Base-by-base conservation (phyloP, 2,888 invertebrate genomes). In the Epinotia demarniana region DNA sequence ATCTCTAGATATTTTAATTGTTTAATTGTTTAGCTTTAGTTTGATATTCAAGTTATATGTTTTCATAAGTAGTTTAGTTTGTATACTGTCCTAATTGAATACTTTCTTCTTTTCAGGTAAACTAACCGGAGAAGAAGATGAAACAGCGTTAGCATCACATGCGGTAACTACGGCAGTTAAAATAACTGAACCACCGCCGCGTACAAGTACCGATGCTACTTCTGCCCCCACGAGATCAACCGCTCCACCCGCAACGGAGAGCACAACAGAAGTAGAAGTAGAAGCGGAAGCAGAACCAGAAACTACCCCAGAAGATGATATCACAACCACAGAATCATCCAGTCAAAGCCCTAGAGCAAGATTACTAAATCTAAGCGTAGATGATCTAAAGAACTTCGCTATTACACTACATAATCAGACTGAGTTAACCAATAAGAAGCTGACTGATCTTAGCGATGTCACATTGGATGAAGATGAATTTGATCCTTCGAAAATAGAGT, bases 391-490 rank as follows among this genome's bases (percentile, higher is more conserved):
- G 81, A 91, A 89, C 53, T 92, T 93, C 69, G 93, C 93, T 0
- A 90, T 91, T 64, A 89, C 89, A 3, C 79, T 92, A 70, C 93
- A 94, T 63, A 93, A 93, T 84, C 89, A 91, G 77, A 87, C 88
- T 2, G 80, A 84, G 78, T 79, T 76, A 67, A 78, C 83, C 61
- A 90, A 87, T 78, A 93, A 91, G 79, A 81, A 80, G 69, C 79
- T 93, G 58, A 88, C 93, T 55, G 97, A 97, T 87, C 91, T 97
- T n/a, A 97, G 97, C 85, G 97, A 97, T 87, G 96, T 97, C 23
- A 97, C 95, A 81, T 95, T 97, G 94, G 96, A 96, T 80, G 95
- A 95, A 77, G 95, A 96, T 69, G 96, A 96, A 16, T 91, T 92
- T 1, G 92, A 92, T 16, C 81, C 84, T 3, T 80, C 86, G 0